Base-by-base conservation (phyloP, 2,888 invertebrate genomes). In the Ypsolopha scabrella region DNA sequence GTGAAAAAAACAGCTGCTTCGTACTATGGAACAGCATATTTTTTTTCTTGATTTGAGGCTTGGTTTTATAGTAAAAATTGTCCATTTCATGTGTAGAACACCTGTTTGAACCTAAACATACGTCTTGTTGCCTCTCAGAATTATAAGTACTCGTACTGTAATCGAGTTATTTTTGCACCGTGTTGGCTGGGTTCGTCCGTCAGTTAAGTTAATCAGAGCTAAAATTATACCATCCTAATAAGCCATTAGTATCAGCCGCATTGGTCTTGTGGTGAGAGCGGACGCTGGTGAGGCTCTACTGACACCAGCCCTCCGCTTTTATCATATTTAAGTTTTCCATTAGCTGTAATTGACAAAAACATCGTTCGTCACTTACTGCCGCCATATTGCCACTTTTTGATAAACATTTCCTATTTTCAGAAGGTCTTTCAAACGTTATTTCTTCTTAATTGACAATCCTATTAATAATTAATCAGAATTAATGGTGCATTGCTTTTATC, bases 291-390 rank as follows among this genome's bases (percentile, higher is more conserved):
- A 65, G 69, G 65, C 69, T 64, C 24, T 76, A 76, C 76, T 70
- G 72, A 75, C 54, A 67, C 75, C 78, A 71, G 72, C 24, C 24
- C 24, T 79, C 70, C 71, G 82, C 83, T 86, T 85, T 85, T 83
- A 85, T 83, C 83, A 86, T 85, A 86, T 86, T 86, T 82, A 85
- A 85, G 83, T 86, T 83, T 80, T 82, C 83, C 86, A 86, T 86
- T 85, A 85, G 80, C 75, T 67, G 70, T 85, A 83, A 85, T 86
- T 86, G 86, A 86, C 85, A 75, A 72, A 80, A 81, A 86, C 85
- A 86, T 74, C 83, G 82, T 86, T 85, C 78, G 72, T 80, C 86
- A 81, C 85, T 86, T 83, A 82, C 77, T 64, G 75, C 65, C 67
- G 74, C 65, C 53, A 72, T 72, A 73, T 77, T 79, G 80, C 76